These are phyloP conservation scores for Aspidoscelis tigris DNA, from an alignment of 2,113 vertebrate genomes.

Conservation along the genomic window DNA sequence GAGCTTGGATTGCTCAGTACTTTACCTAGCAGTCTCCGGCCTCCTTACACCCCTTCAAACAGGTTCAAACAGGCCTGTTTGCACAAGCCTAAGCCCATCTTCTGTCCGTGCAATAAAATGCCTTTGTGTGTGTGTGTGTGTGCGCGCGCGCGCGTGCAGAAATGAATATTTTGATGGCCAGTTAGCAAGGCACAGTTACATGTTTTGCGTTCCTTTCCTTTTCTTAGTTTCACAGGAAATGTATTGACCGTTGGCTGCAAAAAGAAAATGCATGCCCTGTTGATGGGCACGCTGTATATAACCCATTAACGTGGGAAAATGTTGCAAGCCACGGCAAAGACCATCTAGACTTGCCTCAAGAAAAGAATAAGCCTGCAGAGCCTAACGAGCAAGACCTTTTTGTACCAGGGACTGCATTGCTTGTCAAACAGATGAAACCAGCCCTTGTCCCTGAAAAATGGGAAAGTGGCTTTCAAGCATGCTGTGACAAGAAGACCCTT, in stretches of 20 bases:
- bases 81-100: too few relatives aligned
- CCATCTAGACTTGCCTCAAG: conserved; percentile 23
- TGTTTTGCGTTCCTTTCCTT: conserved; percentile 23
- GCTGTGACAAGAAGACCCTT: conserved; percentile 14
- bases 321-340: conserved; percentile 22
- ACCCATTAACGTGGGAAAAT: conserved; percentile 66
- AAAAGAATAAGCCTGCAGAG: conserved; percentile 35
- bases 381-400: conserved; percentile 62
- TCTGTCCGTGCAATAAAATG: too few relatives aligned
- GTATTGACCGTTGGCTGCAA: conserved; percentile 74
- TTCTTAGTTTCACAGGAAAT: conserved; percentile 78
- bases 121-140: too few relatives aligned
- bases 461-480: conserved; percentile 29
- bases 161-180: neutral
- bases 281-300: conserved; percentile 76
- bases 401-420: conserved; percentile 71
- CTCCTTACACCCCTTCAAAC: too few relatives aligned
- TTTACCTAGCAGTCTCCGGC: too few relatives aligned
- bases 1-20: too few relatives aligned
- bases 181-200: neutral
- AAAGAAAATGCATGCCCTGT: conserved; percentile 73
- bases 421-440: conserved; percentile 40
- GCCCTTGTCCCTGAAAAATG: conserved; percentile 22
- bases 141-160: too few relatives aligned
- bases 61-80: too few relatives aligned